phyloP scores from a whole-genome alignment of 2,888 invertebrate genomes.

The Eudemis profundana region DNA sequence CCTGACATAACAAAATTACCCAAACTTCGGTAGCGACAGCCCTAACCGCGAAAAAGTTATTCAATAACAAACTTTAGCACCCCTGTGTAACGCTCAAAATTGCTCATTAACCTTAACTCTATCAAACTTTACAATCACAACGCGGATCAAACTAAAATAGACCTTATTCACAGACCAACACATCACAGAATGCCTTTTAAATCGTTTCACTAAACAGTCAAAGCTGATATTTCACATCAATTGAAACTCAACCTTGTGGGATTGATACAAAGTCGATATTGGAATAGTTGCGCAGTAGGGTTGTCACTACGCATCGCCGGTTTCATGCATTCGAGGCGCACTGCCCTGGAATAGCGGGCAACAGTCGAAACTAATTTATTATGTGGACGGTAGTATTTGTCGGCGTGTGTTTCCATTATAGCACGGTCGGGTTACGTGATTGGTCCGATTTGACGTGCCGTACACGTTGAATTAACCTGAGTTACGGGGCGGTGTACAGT shows the following conservation, averaged over 20 bases:
- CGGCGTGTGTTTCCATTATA: constrained; percentile 15
- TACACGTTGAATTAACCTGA: background rate
- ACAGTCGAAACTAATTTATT: constrained; percentile 35
- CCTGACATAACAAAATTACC: constrained; percentile 19
- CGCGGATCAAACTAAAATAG: background rate
- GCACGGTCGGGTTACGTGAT: constrained; percentile 12
- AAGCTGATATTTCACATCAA: background rate
- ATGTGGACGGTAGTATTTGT: constrained; percentile 29
- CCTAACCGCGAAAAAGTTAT: constrained; percentile 10
- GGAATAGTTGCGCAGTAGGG: background rate
- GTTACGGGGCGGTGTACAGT: no score
- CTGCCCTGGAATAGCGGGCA: constrained; percentile 23
- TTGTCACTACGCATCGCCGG: constrained; percentile 28
- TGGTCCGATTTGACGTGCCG: background rate
- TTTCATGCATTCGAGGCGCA: constrained; percentile 31
- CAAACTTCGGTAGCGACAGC: constrained; percentile 16
- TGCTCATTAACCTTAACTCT: constrained; percentile 3
- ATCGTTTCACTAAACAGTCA: background rate
- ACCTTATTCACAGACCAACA: constrained; percentile 8
- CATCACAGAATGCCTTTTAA: background rate
- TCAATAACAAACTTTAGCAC: constrained; percentile 9
- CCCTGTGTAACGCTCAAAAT: constrained; percentile 8
- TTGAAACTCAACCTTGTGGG: background rate
- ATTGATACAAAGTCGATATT: background rate
- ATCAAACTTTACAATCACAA: constrained; percentile 18